Conservation (phyloP, 2,888 invertebrate species). For the Pegoplata infirma region DNA sequence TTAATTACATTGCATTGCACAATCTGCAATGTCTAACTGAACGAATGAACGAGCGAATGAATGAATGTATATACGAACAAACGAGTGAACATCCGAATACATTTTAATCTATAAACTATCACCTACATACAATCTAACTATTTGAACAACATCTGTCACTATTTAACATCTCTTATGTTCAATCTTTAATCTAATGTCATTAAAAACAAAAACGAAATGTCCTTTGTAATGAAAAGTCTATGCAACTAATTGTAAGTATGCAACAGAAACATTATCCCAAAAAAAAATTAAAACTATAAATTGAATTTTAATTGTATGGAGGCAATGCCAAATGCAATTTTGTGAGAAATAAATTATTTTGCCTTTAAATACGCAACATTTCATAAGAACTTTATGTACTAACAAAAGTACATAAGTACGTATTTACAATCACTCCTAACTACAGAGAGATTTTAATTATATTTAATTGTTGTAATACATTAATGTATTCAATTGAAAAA, state of each 20-base stretch:
- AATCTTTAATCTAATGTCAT: slow-evolving; percentile 21
- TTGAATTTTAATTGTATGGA: slow-evolving; percentile 27
- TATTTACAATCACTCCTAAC: neutral
- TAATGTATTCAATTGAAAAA: neutral
- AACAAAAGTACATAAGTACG: no score
- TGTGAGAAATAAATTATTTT: neutral
- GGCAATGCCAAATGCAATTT: neutral
- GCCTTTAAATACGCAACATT: neutral
- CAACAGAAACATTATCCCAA: no score
- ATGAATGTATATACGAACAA: neutral
- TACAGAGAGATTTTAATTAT: slow-evolving; percentile 17
- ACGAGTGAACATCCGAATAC: neutral
- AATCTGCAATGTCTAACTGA: slow-evolving; percentile 22
- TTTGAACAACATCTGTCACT: no score
- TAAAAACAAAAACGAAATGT: neutral
- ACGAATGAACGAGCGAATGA: no score
- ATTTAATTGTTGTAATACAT: slow-evolving; percentile 34
- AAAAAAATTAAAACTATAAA: slow-evolving; percentile 4
- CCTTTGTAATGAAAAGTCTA: slow-evolving; percentile 3
- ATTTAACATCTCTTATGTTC: slow-evolving; percentile 11
- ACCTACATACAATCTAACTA: no score
- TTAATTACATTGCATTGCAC: slow-evolving; percentile 50
- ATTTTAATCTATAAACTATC: slow-evolving; percentile 41
- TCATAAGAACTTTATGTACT: neutral
- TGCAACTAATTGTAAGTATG: no score